Base-by-base conservation (phyloP, 2,797 vertebrate genomes). In the Oryzias dopingdopingensis region DNA sequence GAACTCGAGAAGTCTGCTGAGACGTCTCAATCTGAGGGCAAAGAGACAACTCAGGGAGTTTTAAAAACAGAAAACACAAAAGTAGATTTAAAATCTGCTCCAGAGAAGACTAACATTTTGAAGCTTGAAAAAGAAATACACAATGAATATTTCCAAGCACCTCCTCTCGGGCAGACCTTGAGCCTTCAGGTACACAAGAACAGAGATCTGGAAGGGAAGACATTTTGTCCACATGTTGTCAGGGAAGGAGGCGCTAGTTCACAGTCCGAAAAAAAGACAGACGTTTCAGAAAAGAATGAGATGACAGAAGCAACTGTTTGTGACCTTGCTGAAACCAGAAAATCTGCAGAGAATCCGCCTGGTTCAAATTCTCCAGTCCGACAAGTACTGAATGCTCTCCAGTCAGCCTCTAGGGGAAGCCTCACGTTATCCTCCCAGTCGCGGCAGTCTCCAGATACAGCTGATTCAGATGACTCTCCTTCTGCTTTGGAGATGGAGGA, bases 401-500 rank as follows among this genome's bases (percentile, higher is more conserved):
- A 88, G 72, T 83, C 85, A 0, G 90, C 89, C 1, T 88, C 87
- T 0, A 79, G 87, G 42, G 86, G 86, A 7, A 86, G 86, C 58
- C 67, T 88, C 18, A 84, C 86, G 0, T 45, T 90, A 12, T 76
- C 86, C 0, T 80, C 88, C 26, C 83, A 86, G 52, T 80, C 87
- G 0, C 78, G 87, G 61, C 90, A 77, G 37, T 92, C 91, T 60
- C 87, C 91, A 4, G 91, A 92, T 75, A 86, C 88, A 1, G 86
- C 74, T 0, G 91, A 92, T 60, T 93, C 92, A 0, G 92, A 93
- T 2, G 92, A 93, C 80, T 93, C 92, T 3, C 90, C 89, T 0
- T 93, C 92, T n/a, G 92, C 92, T 4, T 68, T 93, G 56, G 91
- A 93, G 69, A 93, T 93, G 92, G 92, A 93, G 84, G 92, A 93